Evolutionary conservation across 2,888 invertebrate species (phyloP).

Genomic region (Rhagophthalmus giganteus): DNA sequence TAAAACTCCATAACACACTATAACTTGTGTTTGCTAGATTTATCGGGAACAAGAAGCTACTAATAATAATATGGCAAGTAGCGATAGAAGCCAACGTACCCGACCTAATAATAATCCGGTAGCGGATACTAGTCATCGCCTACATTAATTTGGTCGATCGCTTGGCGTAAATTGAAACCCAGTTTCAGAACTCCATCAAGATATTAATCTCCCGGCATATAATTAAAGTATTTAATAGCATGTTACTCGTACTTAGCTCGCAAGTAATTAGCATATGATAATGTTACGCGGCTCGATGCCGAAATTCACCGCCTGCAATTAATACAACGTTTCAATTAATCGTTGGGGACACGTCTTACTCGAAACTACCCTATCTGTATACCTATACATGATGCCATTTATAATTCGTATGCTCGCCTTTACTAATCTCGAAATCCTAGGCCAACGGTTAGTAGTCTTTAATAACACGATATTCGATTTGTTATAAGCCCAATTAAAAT

Average conservation of each 20-base stretch:
- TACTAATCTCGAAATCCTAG: background rate
- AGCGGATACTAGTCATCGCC: conserved; percentile 41
- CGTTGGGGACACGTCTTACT: conserved; percentile 20
- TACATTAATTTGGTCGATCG: conserved; percentile 39
- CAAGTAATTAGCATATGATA: conserved; percentile 44
- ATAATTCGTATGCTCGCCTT: conserved; percentile 18
- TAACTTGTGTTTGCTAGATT: conserved; percentile 4
- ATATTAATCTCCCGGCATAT: conserved; percentile 44
- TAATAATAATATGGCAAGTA: conserved; percentile 19
- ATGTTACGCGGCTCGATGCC: conserved; percentile 40
- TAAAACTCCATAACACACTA: conserved; percentile 2
- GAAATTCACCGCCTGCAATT: conserved; percentile 32
- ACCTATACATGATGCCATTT: conserved; percentile 15
- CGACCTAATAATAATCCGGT: conserved; percentile 35
- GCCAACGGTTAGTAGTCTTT: no score
- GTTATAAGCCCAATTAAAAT: no score
- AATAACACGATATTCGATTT: no score
- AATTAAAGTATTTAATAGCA: conserved; percentile 46
- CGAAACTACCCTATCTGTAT: conserved; percentile 19
- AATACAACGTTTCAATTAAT: conserved; percentile 31
- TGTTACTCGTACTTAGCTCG: conserved; percentile 43
- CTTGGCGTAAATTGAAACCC: conserved; percentile 41
- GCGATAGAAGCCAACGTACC: conserved; percentile 24
- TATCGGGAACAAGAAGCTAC: conserved; percentile 13
- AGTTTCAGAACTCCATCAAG: conserved; percentile 43